Evolutionary conservation across 2,113 vertebrate genomes (phyloP).

Genomic region (Tichodroma muraria): DNA sequence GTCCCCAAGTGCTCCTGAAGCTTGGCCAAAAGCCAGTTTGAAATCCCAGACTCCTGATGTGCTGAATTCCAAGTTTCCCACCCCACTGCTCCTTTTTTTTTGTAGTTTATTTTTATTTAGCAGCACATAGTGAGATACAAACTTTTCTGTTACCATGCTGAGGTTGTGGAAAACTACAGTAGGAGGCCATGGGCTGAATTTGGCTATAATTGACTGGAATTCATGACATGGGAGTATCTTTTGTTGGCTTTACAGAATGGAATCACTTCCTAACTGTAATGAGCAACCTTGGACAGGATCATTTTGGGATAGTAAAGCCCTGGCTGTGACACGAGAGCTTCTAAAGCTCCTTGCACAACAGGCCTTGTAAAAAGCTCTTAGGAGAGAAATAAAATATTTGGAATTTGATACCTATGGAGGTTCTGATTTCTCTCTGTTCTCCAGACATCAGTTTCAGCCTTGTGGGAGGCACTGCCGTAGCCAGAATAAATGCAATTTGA

Average conservation of each 20-base stretch:
- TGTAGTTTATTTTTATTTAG: conserved; percentile 14
- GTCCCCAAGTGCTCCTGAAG: neutral
- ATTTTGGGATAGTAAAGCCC: neutral
- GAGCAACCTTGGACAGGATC: neutral
- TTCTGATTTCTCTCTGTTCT: neutral
- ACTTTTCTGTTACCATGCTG: neutral
- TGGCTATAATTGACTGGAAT: conserved; percentile 17
- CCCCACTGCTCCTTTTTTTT: neutral
- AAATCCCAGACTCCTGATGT: neutral
- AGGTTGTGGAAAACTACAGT: conserved; percentile 24
- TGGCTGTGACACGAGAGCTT: neutral
- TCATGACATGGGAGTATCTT: conserved; percentile 2
- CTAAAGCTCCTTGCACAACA: neutral
- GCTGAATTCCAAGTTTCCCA: neutral
- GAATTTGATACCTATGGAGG: neutral
- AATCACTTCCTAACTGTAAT: conserved; percentile 26
- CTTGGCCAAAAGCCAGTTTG: neutral
- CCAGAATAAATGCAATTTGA: neutral
- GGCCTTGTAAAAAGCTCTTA: neutral
- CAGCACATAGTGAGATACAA: neutral
- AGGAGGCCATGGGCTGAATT: neutral
- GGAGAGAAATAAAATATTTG: neutral
- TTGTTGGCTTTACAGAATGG: conserved; percentile 20
- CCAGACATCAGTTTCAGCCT: neutral
- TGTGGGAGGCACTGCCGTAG: neutral